Evolutionary conservation across 2,888 invertebrate species (phyloP).

Genomic region (Crepidodera aurea): DNA sequence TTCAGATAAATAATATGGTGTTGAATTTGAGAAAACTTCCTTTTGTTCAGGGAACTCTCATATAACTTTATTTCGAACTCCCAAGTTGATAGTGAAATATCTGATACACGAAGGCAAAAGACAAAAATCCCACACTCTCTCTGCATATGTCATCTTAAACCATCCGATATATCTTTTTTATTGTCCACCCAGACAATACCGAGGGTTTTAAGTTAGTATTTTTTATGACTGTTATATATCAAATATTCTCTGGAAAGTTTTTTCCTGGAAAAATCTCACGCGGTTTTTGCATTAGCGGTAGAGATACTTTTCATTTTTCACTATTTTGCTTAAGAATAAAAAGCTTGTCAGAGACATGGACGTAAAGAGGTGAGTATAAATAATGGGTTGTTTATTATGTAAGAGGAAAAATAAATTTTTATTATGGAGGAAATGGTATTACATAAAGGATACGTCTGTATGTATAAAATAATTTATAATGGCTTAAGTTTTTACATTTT

Average conservation of each 20-base stretch:
- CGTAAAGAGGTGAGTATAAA: background rate
- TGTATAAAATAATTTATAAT: too few species aligned
- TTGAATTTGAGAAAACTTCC: too few species aligned
- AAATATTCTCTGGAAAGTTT: slow-evolving; percentile 6
- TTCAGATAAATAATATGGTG: too few species aligned
- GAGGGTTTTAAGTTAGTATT: slow-evolving; percentile 16
- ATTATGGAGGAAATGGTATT: background rate
- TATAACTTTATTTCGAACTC: background rate
- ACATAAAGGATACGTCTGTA: too few species aligned
- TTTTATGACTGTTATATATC: slow-evolving; percentile 14
- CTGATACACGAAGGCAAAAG: background rate
- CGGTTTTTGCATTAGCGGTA: slow-evolving; percentile 17
- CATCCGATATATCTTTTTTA: slow-evolving; percentile 16
- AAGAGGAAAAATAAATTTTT: slow-evolving; percentile 6
- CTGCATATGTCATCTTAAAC: slow-evolving; percentile 12
- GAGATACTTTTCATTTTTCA: slow-evolving; percentile 16
- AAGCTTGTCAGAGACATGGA: slow-evolving; percentile 12
- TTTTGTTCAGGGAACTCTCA: too few species aligned
- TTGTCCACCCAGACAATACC: slow-evolving; percentile 10
- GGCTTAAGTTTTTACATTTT: too few species aligned
- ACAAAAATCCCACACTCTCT: background rate
- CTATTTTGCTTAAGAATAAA: slow-evolving; percentile 20
- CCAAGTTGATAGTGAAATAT: background rate
- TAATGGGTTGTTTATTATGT: background rate
- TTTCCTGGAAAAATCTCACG: slow-evolving; percentile 7